A percentile compares a stretch with the other conserved stretches of the same genome.
phyloP scores from a whole-genome alignment of 2,888 invertebrate genomes.

The Leptinotarsa juncta region DNA sequence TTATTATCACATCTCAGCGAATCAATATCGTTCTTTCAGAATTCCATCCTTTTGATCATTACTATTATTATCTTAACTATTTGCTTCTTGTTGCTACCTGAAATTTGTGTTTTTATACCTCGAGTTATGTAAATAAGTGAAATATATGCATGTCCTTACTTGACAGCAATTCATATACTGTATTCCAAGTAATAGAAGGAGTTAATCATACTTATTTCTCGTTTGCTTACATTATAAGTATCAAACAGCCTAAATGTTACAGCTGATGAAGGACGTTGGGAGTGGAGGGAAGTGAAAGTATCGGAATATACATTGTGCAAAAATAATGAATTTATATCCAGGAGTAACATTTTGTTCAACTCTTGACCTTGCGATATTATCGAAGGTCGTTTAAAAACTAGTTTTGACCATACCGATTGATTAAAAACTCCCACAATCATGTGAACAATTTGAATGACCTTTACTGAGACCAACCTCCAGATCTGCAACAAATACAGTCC shows the following conservation, averaged over 20 bases:
- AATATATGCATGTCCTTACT: neutral
- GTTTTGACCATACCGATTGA: neutral
- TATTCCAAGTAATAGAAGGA: neutral
- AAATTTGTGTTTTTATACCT: neutral
- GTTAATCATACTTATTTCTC: neutral
- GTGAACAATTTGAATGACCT: neutral
- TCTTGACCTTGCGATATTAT: constrained; percentile 1
- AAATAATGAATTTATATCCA: constrained; percentile 2
- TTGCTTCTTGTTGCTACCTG: neutral
- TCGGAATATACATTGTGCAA: constrained; percentile 6
- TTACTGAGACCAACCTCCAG: neutral
- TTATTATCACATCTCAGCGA: too few relatives aligned
- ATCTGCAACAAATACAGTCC: neutral
- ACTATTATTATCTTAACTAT: neutral
- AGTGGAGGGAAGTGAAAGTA: constrained; percentile 14
- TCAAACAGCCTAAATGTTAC: constrained; percentile 15
- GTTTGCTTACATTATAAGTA: neutral
- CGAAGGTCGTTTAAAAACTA: constrained; percentile 7
- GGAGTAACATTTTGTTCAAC: constrained; percentile 12
- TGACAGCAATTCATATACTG: neutral
- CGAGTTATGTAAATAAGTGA: neutral
- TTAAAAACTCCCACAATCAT: neutral
- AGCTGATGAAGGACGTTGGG: constrained; percentile 10
- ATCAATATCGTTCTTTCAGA: too few relatives aligned
- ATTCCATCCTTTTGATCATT: neutral